Evolutionary conservation across 2,113 vertebrate genomes (phyloP), one percentile per base, ranked within the genome.

Genomic region (Heterochromis multidens): DNA sequence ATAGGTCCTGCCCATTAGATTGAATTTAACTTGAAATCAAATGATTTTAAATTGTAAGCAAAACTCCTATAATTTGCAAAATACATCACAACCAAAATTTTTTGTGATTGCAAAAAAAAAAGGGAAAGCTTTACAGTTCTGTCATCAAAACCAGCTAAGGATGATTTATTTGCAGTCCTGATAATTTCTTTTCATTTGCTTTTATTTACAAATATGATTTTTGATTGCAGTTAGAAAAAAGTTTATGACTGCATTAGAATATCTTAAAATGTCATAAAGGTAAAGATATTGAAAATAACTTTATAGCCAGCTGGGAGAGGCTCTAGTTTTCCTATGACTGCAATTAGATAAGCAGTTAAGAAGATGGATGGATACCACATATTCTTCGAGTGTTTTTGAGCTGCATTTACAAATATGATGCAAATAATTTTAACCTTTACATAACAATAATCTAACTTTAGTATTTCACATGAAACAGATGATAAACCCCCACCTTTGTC

Each of bases 401-500:
- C n/a, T 82, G 46, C 61, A 59, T n/a, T n/a, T n/a, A n/a, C n/a
- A n/a, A 84, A 79, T 37, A 87, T 70, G 65, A 76, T 23, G 56
- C 57, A 81, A 60, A 87, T 58, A 54, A 43, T 40, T 82, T 7
- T 10, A 0, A 83, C 25, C 49, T 79, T 88, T 61, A 61, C 4
- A 33, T 83, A 61, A 85, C 67, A 60, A 27, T 43, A 37, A 49
- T 72, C 25, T 54, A 62, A 76, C 57, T 4, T 60, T 84, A 84
- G 70, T 80, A 62, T 70, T 58, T 80, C 49, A 72, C 60, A 54
- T 65, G 8, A 87, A 80, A 70, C 37, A 70, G 79, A 87, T 19
- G 63, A 16, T 58, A 52, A 17, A 23, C 52, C 46, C 11, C 27
- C 17, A 6, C 40, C 8, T 12, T 13, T 1, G 17, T 33, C 40